Evolutionary conservation across 1,140 invertebrate species (phyloP), one percentile per base, ranked within the genome.

Genomic region (Brachionus rubens): DNA sequence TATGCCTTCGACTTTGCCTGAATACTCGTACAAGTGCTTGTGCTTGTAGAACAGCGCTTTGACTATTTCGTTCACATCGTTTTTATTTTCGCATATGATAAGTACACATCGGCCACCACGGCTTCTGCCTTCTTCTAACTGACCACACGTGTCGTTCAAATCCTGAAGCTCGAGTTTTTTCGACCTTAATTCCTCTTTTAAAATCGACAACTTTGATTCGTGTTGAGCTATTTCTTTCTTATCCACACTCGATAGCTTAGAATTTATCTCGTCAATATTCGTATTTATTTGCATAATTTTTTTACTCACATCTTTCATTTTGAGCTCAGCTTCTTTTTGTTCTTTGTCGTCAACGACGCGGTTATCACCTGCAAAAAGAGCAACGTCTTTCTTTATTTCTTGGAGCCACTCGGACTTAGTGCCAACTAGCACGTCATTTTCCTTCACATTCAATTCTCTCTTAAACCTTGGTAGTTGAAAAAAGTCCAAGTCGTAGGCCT

Each of bases 21-120:
- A 24, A 19, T 41, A 59, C 54, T 59, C 28, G 7, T 40, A 59
- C 54, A 59, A 59, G 6, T 59, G 54, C 33, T 59, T 59, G 54
- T 59, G 54, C 16, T 59, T 59, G 54, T 59, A 41, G 16, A 65
- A 65, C n/a, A 41, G 40, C 0, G 33, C 30, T 21, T 43, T 41
- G 19, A 65, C 40, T 41, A 41, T 43, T n/a, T 65, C 59, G 41
- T 41, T 7, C n/a, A 65, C 59, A 41, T 65, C 21, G 10, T 65
- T 41, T 21, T 41, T 65, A 19, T 24, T 41, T 24, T 65, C 40
- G 16, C 33, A 41, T 65, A 65, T 65, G 10, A 65, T 65, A 1
- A 65, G 24, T 41, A 65, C 36, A 41, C 33, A 41, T 6, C 59
- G 54, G 12, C 14, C 54, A 19, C 30, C 54, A 30, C 54, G 30